phyloP scores from a whole-genome alignment of 2,888 invertebrate species.

The Xanthorhoe designata region DNA sequence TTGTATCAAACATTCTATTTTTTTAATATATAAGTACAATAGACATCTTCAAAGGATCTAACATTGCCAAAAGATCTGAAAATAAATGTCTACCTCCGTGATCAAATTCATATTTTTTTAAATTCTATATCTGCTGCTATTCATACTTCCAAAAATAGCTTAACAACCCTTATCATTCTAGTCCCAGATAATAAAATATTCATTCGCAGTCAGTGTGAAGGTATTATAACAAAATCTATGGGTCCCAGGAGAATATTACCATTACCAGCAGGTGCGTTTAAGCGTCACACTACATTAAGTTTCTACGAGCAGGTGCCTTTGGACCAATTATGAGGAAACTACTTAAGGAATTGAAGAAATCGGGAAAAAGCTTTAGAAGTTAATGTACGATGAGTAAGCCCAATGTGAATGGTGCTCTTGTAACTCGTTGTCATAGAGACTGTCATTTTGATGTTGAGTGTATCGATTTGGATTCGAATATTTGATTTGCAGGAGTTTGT shows the following conservation, averaged over 20 bases:
- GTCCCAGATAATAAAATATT: slow-evolving; percentile 11
- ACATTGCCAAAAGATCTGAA: no score
- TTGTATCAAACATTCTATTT: no score
- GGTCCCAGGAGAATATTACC: slow-evolving; percentile 23
- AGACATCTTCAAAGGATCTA: no score
- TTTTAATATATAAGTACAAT: not conserved
- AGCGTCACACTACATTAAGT: slow-evolving; percentile 44
- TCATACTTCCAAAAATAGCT: no score
- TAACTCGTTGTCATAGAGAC: not conserved
- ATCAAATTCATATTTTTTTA: no score
- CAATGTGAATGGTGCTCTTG: not conserved
- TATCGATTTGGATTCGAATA: no score
- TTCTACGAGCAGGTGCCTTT: slow-evolving; percentile 33
- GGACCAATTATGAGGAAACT: slow-evolving; percentile 18
- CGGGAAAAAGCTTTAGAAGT: not conserved
- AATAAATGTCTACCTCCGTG: no score
- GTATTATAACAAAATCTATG: slow-evolving; percentile 27
- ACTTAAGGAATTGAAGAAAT: slow-evolving; percentile 5
- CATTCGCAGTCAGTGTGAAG: slow-evolving; percentile 7
- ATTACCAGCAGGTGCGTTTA: slow-evolving; percentile 37
- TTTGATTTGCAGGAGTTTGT: no score
- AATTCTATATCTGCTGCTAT: no score
- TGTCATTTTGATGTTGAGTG: no score
- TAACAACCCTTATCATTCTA: not conserved
- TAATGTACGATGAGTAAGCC: no score